Evolutionary conservation across 2,113 vertebrate genomes (phyloP).

Genomic region (Solea senegalensis): DNA sequence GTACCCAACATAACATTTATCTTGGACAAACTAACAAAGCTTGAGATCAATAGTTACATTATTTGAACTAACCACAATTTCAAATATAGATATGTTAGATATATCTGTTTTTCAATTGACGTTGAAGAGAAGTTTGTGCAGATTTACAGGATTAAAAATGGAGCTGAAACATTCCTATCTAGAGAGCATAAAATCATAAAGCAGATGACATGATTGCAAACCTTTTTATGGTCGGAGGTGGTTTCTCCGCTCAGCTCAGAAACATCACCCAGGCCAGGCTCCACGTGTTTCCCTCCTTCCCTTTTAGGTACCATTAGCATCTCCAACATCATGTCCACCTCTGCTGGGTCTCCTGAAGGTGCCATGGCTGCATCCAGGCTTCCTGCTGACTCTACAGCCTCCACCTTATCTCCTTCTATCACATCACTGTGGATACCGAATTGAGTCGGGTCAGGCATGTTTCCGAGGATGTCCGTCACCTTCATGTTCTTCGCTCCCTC

Average conservation of each 20-base stretch:
- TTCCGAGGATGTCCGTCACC: slow-evolving; percentile 96
- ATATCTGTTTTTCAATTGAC: too few relatives aligned
- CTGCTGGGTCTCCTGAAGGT: slow-evolving; percentile 83
- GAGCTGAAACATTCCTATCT: too few relatives aligned
- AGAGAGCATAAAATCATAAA: too few relatives aligned
- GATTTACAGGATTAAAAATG: too few relatives aligned
- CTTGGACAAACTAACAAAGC: too few relatives aligned
- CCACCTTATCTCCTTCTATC: slow-evolving; percentile 88
- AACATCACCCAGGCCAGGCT: slow-evolving; percentile 92
- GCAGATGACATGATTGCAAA: slow-evolving; percentile 57
- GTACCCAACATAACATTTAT: too few relatives aligned
- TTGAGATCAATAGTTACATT: not conserved
- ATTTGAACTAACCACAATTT: too few relatives aligned
- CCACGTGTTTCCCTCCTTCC: slow-evolving; percentile 89
- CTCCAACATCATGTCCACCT: slow-evolving; percentile 86
- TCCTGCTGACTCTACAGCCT: slow-evolving; percentile 80
- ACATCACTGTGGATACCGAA: slow-evolving; percentile 95
- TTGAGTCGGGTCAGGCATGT: slow-evolving; percentile 98
- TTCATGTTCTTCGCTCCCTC: slow-evolving; percentile 99
- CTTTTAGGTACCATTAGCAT: slow-evolving; percentile 87
- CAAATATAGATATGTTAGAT: too few relatives aligned
- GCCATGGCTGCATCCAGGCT: slow-evolving; percentile 81
- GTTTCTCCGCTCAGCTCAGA: slow-evolving; percentile 80
- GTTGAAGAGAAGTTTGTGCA: not conserved
- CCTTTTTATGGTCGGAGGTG: slow-evolving; percentile 87